phyloP scores from a whole-genome alignment of 2,797 vertebrate genomes.

The Xyrichtys novacula region DNA sequence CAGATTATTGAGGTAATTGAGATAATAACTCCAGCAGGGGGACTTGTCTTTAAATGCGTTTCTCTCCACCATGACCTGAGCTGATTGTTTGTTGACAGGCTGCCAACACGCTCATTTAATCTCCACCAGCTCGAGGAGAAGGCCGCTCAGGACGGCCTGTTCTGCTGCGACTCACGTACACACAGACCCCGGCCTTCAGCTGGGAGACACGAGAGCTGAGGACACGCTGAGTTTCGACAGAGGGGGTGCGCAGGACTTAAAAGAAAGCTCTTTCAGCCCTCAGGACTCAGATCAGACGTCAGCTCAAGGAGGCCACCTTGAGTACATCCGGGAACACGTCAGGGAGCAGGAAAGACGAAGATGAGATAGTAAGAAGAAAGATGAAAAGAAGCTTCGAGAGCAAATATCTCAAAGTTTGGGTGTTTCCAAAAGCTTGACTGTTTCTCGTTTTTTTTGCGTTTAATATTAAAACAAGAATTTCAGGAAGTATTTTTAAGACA shows the following conservation, averaged over 20 bases:
- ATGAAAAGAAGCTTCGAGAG: too few relatives aligned
- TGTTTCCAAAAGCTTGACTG: too few relatives aligned
- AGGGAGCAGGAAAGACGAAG: neutral
- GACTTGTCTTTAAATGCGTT: constrained; percentile 13
- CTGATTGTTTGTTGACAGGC: constrained; percentile 42
- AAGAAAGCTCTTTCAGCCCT: constrained; percentile 13
- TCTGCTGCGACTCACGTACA: constrained; percentile 25
- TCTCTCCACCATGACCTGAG: constrained; percentile 9
- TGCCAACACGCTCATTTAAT: constrained; percentile 46
- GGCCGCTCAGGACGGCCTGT: constrained; percentile 59
- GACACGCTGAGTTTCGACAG: constrained; percentile 25
- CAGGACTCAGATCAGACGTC: constrained; percentile 10
- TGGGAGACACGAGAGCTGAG: constrained; percentile 3
- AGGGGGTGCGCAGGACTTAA: constrained; percentile 23
- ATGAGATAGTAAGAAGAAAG: too few relatives aligned
- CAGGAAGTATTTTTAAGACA: too few relatives aligned
- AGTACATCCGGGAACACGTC: constrained; percentile 52
- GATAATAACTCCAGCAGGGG: constrained; percentile 9
- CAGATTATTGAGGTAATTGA: constrained; percentile 34
- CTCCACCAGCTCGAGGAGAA: constrained; percentile 64
- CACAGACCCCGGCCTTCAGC: constrained; percentile 69
- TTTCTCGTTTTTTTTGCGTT: too few relatives aligned
- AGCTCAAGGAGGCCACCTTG: constrained; percentile 76
- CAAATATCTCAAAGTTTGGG: too few relatives aligned
- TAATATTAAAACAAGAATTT: too few relatives aligned